Base-by-base conservation (phyloP, 2,888 invertebrate species). In the Aleiodes alternator region DNA sequence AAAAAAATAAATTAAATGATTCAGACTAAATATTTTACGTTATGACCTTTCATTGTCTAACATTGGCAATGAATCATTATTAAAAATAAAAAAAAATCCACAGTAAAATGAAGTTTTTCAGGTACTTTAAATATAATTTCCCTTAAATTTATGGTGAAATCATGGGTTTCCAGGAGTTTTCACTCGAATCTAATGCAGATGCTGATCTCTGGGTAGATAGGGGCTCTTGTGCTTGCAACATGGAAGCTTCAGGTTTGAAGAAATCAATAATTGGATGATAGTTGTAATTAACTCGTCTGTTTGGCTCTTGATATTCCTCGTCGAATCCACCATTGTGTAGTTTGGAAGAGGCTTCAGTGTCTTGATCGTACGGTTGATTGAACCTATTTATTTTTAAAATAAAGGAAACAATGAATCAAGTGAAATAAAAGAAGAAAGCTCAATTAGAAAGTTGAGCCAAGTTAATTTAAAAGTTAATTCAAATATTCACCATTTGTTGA, bases 221-320 rank as follows among this genome's bases (percentile, higher is more conserved):
- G 29, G 84, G 73, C 3, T 84, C 81, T 3, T 84, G 69, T 55
- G 87, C 84, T 73, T 89, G 86, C 12, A 89, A 78, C 88, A 87
- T 87, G 66, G 87, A 85, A 12, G 89, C 88, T 77, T 89, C 88
- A 23, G 90, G 88, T 79, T 92, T 93, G 86, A 95, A 95, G 86
- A 95, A 96, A 84, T 95, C 95, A 80, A 95, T 95, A 66, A 96
- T 96, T 1, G 95, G 95, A 88, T 96, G 96, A 83, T 96, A 96
- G 85, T 94, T 95, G 85, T 95, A 96, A 90, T 96, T 96, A 56
- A 95, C 92, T 83, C 94, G 92, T 84, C 93, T 92, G 16, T 86
- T 84, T 7, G 80, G 80, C 59, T 88, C 87, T 16, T 87, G 87
- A 64, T 87, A 87, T 43, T 89, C 89, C 1, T 88, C 88, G 73